phyloP scores from a whole-genome alignment of 2,888 invertebrate genomes.

The Melangyna quadrimaculata region DNA sequence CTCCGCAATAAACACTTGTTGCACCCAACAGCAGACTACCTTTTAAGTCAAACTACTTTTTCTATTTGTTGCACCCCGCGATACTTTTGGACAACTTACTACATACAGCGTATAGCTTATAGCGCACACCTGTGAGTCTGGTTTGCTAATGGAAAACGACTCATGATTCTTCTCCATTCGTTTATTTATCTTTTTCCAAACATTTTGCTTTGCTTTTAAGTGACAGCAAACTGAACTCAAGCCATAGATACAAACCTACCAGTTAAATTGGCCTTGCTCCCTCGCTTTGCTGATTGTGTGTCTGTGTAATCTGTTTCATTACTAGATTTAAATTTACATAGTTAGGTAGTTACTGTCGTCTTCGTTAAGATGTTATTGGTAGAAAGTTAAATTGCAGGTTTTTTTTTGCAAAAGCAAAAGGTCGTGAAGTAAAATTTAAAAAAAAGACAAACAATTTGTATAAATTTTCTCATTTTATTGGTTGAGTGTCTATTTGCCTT shows the following conservation, averaged over 20 bases:
- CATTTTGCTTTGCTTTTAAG: slow-evolving; percentile 58
- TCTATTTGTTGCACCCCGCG: slow-evolving; percentile 1
- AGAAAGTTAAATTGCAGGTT: slow-evolving; percentile 13
- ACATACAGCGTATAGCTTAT: not conserved
- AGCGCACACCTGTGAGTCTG: slow-evolving; percentile 39
- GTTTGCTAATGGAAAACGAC: slow-evolving; percentile 29
- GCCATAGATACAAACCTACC: slow-evolving; percentile 6
- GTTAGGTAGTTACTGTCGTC: not conserved
- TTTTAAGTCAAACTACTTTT: slow-evolving; percentile 18
- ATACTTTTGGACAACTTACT: not conserved
- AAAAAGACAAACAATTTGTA: not conserved
- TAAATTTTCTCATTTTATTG: not conserved
- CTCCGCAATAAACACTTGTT: slow-evolving; percentile 26
- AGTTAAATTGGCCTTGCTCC: slow-evolving; percentile 35
- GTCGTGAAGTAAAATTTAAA: not conserved
- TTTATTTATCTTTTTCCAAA: slow-evolving; percentile 45
- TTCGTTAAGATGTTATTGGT: not conserved
- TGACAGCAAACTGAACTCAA: slow-evolving; percentile 27
- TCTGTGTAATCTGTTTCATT: not conserved
- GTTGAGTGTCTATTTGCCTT: not conserved
- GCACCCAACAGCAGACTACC: not conserved
- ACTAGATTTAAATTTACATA: not conserved
- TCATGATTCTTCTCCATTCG: slow-evolving; percentile 16
- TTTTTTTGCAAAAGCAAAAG: not conserved
- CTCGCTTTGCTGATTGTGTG: not conserved